Evolutionary conservation across 2,888 invertebrate genomes (phyloP).

Genomic region (Acrocyrtus sp.): DNA sequence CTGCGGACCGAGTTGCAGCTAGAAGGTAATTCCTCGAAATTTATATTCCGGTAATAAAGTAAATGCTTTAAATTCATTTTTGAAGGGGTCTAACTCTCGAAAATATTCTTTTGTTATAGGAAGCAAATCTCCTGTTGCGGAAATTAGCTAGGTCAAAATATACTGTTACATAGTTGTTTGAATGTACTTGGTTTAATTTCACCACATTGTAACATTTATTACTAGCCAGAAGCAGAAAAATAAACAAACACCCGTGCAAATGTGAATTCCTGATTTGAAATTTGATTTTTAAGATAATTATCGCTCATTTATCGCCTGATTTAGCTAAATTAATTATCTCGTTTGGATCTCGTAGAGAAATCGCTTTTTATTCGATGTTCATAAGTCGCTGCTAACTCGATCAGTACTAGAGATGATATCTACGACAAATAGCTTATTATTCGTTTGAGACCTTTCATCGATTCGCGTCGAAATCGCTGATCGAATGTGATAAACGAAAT

Average conservation of each 20-base stretch:
- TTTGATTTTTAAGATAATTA: too few relatives aligned
- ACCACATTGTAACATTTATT: too few relatives aligned
- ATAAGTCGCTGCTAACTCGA: background rate
- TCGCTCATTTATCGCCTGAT: background rate
- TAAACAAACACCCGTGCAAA: too few relatives aligned
- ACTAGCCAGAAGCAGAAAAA: too few relatives aligned
- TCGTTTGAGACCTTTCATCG: background rate
- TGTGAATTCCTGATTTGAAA: too few relatives aligned
- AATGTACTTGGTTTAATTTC: too few relatives aligned
- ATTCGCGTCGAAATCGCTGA: background rate
- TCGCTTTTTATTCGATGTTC: background rate
- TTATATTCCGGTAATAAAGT: background rate
- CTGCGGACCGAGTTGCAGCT: background rate
- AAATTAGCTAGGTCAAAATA: too few relatives aligned
- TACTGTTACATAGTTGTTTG: background rate
- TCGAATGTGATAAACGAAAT: background rate
- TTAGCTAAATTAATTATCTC: background rate
- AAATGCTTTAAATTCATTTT: background rate
- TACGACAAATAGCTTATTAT: background rate
- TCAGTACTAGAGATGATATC: background rate
- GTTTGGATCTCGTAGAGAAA: background rate
- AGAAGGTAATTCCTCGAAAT: background rate
- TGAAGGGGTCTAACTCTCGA: too few relatives aligned
- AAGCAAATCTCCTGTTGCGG: too few relatives aligned
- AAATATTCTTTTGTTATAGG: background rate